Conservation (phyloP, 1,140 invertebrate genomes). For the Drosophila arawakana region DNA sequence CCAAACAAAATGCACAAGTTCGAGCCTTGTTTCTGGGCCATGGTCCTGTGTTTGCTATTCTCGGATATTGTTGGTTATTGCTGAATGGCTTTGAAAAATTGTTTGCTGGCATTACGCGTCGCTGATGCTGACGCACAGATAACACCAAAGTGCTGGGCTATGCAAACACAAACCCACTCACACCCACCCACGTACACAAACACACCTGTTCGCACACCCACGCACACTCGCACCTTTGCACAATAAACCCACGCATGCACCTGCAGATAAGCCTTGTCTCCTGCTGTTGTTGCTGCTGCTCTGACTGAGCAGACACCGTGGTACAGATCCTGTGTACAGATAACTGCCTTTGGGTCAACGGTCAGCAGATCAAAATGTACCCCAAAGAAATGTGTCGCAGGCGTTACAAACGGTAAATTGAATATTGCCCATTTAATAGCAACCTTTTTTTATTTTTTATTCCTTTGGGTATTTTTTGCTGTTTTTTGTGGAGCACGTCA, state of each 20-base stretch:
- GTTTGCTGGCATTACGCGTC: slow-evolving; percentile 65
- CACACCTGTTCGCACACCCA: slow-evolving; percentile 5
- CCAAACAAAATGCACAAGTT: slow-evolving; percentile 4
- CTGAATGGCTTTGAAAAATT: slow-evolving; percentile 63
- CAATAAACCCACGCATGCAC: slow-evolving; percentile 33
- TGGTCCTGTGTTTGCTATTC: background rate
- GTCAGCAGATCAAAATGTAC: slow-evolving; percentile 10
- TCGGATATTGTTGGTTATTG: slow-evolving; percentile 65
- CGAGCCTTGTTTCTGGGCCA: background rate
- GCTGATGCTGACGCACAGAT: slow-evolving; percentile 74
- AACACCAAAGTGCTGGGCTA: slow-evolving; percentile 64
- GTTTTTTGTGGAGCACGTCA: slow-evolving; percentile 13
- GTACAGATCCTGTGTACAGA: slow-evolving; percentile 6
- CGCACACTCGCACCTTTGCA: slow-evolving; percentile 6
- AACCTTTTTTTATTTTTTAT: slow-evolving; percentile 29
- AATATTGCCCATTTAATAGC: slow-evolving; percentile 35
- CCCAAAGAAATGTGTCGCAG: slow-evolving; percentile 29
- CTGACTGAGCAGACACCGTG: slow-evolving; percentile 8
- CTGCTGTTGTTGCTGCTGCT: slow-evolving; percentile 4
- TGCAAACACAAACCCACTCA: slow-evolving; percentile 39
- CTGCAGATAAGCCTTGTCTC: slow-evolving; percentile 32
- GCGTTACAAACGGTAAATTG: slow-evolving; percentile 44
- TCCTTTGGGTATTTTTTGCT: slow-evolving; percentile 13
- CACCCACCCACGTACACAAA: slow-evolving; percentile 25
- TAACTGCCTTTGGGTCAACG: slow-evolving; percentile 29